Evolutionary conservation across 2,888 invertebrate genomes (phyloP), one percentile per base, ranked within the genome.

Genomic region (Norana najaformis): DNA sequence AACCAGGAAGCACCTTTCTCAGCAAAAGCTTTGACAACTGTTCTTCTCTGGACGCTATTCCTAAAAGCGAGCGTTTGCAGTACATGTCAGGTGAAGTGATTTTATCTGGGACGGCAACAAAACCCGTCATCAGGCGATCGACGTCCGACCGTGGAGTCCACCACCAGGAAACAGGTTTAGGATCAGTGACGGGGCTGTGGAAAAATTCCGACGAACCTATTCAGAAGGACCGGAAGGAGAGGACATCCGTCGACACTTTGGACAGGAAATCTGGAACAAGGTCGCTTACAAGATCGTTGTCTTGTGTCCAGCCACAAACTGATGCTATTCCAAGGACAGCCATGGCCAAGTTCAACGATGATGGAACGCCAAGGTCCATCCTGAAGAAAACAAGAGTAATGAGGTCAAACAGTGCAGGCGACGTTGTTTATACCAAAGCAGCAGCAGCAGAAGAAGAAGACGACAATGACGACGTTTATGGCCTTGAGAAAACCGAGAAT

Each of bases 291-390:
- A 85, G 85, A n/a, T 85, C 85, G 1, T 2, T 37, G 35, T 85
- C 85, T 37, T 85, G 85, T 85, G 85, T n/a, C 85, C 85, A 37
- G n/a, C n/a, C 69, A 8, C 69, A 8, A n/a, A 69, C n/a, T 8
- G 85, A 85, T 37, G 13, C 16, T 53, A 89, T 90, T 38, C 90
- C 90, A 5, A 90, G 88, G 53, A 47, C 41, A 16, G 90, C 90
- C 20, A 89, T 90, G 90, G 90, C 90, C 4, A 89, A 85, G 34
- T 88, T 90, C 47, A 90, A 90, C 53, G 89, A 89, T 83, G 90
- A 90, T 36, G 90, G 90, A 35, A 90, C 90, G 6, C 90, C 89
- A 30, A 90, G 34, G 85, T 90, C 90, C 23, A 90, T 90, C 36
- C 39, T 90, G 39, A 90, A 90, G 39, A 90, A 89, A 23, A 41